Conservation (phyloP, 1,140 invertebrate species). For the Wiebesia pumilae region DNA sequence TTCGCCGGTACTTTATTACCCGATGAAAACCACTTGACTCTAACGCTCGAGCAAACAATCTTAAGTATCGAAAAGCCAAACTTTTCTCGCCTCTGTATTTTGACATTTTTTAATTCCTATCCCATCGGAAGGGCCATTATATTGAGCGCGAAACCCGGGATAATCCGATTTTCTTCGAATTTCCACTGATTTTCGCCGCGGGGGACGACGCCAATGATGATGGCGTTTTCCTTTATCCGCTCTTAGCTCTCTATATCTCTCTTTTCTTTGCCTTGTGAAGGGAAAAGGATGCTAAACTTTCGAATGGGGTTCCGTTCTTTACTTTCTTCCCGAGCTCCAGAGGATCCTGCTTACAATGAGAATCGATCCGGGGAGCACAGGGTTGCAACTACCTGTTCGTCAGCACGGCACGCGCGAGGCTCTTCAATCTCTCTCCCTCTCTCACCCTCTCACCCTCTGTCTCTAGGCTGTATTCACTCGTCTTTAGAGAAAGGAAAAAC, state of each 20-base stretch:
- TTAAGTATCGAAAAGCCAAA: conserved; percentile 30
- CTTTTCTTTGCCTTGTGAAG: neutral
- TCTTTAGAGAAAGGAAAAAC: neutral
- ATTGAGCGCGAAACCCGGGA: neutral
- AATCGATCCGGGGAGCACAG: conserved; percentile 44
- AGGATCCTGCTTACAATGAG: conserved; percentile 42
- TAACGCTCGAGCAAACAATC: conserved; percentile 4
- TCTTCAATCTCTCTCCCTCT: conserved; percentile 19
- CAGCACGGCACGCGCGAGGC: conserved; percentile 44
- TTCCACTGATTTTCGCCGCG: conserved; percentile 27
- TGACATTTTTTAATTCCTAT: conserved; percentile 40
- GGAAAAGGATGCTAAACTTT: neutral
- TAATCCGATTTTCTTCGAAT: conserved; percentile 46
- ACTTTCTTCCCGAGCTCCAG: conserved; percentile 9
- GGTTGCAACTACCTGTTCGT: conserved; percentile 53
- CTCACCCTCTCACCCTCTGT: neutral
- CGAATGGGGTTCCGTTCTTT: conserved; percentile 31
- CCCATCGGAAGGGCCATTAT: neutral
- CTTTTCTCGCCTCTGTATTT: conserved; percentile 24
- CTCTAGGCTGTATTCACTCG: neutral
- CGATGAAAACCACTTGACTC: conserved; percentile 6
- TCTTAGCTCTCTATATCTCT: neutral
- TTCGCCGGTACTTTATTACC: neutral
- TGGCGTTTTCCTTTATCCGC: neutral
- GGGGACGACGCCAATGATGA: neutral